Conservation (phyloP, 2,113 vertebrate genomes). For the Aepyceros melampus region DNA sequence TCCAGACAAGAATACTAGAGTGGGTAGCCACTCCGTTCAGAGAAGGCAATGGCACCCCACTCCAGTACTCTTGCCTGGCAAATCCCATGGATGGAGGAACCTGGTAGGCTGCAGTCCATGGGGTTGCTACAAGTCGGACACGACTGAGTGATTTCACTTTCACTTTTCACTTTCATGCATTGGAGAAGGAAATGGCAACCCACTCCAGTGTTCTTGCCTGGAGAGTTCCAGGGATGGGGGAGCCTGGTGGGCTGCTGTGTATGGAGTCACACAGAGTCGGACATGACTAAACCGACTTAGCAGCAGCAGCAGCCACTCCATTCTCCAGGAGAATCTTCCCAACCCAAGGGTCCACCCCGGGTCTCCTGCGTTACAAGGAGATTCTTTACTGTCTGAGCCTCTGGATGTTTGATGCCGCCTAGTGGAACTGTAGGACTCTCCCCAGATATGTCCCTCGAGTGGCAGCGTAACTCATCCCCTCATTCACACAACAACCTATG, state of each 20-base stretch:
- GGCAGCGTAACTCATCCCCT: not conserved
- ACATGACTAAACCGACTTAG: too few species aligned
- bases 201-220: too few species aligned
- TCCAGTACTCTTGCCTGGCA: too few species aligned
- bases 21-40: not conserved
- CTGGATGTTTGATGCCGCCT: not conserved
- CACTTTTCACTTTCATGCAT: too few species aligned
- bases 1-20: not conserved
- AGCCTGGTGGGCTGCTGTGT: too few species aligned
- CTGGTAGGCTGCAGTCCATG: too few species aligned
- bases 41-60: too few species aligned
- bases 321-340: not conserved
- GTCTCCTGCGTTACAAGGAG: not conserved
- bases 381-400: not conserved
- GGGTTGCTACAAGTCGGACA: too few species aligned
- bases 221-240: too few species aligned
- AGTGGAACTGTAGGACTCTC: not conserved
- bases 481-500: not conserved
- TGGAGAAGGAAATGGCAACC: too few species aligned
- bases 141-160: too few species aligned
- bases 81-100: too few species aligned
- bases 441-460: not conserved
- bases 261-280: fast-evolving
- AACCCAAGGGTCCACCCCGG: not conserved
- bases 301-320: not conserved